A percentile compares a stretch with the other conserved stretches of the same genome.
Conservation (phyloP, 2,888 invertebrate genomes). For the Sphecodes monilicornis region DNA sequence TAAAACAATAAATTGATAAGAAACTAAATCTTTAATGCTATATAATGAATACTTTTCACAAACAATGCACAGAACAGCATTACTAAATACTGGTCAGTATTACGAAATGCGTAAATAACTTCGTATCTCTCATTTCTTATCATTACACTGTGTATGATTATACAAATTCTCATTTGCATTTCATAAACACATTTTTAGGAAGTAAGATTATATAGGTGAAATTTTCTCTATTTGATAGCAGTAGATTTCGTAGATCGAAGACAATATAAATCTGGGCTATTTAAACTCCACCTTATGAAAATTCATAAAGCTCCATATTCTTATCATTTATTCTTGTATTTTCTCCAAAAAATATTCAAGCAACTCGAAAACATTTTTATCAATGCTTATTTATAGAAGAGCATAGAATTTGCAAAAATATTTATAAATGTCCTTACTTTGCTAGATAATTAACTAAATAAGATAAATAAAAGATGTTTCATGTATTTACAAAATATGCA, state of each 20-base stretch:
- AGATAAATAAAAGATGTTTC: too few relatives aligned
- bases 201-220: background rate
- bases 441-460: too few relatives aligned
- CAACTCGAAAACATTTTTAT: background rate
- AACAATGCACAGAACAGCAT: background rate
- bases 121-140: slow-evolving; percentile 5
- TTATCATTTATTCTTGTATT: background rate
- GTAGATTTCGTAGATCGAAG: too few relatives aligned
- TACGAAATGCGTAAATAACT: background rate
- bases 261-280: too few relatives aligned
- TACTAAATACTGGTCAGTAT: background rate
- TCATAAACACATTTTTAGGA: background rate
- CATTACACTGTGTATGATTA: background rate
- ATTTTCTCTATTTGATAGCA: background rate
- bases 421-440: too few relatives aligned
- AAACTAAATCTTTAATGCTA: background rate
- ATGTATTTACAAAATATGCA: too few relatives aligned
- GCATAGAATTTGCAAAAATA: background rate
- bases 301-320: too few relatives aligned
- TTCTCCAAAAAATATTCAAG: background rate
- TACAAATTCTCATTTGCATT: background rate
- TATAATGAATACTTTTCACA: background rate
- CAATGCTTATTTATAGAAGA: background rate
- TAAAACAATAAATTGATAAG: slow-evolving; percentile 1
- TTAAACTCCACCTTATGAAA: too few relatives aligned